These are phyloP conservation scores for Stigmatopora argus DNA, from an alignment of 2,113 vertebrate genomes.

Conservation along the genomic window DNA sequence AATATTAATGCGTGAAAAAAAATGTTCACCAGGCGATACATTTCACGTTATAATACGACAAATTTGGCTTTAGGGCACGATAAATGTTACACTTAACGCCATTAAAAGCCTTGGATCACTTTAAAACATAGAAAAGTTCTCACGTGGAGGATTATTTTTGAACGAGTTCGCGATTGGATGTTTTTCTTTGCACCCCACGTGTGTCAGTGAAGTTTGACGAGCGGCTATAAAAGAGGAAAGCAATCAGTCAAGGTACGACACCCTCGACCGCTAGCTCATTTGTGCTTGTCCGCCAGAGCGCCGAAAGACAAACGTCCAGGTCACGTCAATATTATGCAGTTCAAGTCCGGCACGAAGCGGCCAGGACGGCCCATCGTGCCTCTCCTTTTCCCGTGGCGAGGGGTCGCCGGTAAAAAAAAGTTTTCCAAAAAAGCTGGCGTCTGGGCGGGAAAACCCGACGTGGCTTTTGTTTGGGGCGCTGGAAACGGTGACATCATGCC, in stretches of 20 bases:
- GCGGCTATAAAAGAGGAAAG: slow-evolving; percentile 1
- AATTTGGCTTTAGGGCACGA: too few species aligned
- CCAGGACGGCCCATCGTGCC: slow-evolving; percentile 7
- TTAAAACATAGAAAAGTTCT: too few species aligned
- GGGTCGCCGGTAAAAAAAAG: slow-evolving; percentile 3
- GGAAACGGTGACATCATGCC: slow-evolving; percentile 70
- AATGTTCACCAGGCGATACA: too few species aligned
- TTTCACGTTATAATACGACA: too few species aligned
- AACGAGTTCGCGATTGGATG: background rate
- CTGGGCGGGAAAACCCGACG: slow-evolving; percentile 40
- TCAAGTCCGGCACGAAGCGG: slow-evolving; percentile 39
- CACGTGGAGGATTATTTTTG: too few species aligned
- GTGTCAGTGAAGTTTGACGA: slow-evolving; percentile 6
- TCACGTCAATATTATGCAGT: slow-evolving; percentile 67
- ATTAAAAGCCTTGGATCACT: too few species aligned
- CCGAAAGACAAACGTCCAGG: slow-evolving; percentile 45
- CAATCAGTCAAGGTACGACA: background rate
- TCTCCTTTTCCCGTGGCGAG: background rate
- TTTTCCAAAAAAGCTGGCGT: slow-evolving; percentile 26
- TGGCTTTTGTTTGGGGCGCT: slow-evolving; percentile 49
- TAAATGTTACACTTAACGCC: too few species aligned
- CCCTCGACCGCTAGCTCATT: slow-evolving; percentile 8
- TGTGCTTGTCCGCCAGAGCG: slow-evolving; percentile 12
- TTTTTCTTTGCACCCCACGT: background rate
- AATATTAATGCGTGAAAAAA: too few species aligned